Evolutionary conservation across 1,140 invertebrate species (phyloP).

Genomic region (Drosophila pectinifera): DNA sequence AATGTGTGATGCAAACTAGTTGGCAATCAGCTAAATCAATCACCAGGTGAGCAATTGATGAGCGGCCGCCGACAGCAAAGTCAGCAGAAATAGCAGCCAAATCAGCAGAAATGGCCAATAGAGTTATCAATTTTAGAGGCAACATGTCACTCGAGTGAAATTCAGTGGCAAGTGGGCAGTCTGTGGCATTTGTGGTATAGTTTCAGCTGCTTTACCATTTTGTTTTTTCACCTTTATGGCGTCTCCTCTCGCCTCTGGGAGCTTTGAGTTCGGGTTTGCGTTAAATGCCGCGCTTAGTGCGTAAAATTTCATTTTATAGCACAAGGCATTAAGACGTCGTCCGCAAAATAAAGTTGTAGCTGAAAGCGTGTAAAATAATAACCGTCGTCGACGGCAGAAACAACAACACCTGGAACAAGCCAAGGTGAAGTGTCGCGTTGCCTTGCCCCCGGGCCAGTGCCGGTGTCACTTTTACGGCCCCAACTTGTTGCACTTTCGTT

Average conservation of each 20-base stretch:
- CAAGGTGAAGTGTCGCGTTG: constrained; percentile 50
- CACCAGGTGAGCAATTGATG: constrained; percentile 77
- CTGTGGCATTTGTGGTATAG: constrained; percentile 26
- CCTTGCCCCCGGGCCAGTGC: constrained; percentile 24
- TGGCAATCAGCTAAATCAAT: constrained; percentile 79
- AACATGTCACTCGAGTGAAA: constrained; percentile 58
- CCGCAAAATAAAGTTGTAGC: constrained; percentile 72
- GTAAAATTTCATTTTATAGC: constrained; percentile 78
- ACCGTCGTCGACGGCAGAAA: constrained; percentile 35
- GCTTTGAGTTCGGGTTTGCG: constrained; percentile 27
- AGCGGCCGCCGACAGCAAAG: constrained; percentile 44
- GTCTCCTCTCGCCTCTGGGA: constrained; percentile 1
- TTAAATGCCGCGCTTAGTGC: constrained; percentile 57
- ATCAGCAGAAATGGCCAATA: constrained; percentile 65
- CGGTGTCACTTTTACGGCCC: constrained; percentile 52
- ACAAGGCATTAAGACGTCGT: constrained; percentile 47
- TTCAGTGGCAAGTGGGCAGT: constrained; percentile 33
- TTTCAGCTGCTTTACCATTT: constrained; percentile 11
- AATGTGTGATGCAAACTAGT: constrained; percentile 69
- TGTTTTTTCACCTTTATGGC: constrained; percentile 33
- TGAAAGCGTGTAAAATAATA: constrained; percentile 64
- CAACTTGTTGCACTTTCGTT: constrained; percentile 55
- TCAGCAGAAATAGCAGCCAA: constrained; percentile 28
- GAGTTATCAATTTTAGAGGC: constrained; percentile 81
- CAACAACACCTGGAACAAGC: constrained; percentile 33